Conservation (phyloP, 2,888 invertebrate species). For the Myopa testacea region DNA sequence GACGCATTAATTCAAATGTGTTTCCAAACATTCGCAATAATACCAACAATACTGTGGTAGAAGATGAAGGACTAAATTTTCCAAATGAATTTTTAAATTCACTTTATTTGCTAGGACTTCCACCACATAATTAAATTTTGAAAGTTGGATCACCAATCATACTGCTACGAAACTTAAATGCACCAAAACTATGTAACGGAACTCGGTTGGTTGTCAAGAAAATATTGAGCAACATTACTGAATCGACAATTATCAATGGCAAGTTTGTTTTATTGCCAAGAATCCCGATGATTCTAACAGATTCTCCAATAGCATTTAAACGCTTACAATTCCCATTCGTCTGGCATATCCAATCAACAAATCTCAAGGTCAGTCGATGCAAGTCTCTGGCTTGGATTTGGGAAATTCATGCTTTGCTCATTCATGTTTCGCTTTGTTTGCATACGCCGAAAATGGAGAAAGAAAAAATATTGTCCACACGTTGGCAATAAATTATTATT, state of each 20-base stretch:
- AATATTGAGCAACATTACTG: too few relatives aligned
- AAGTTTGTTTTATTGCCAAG: background rate
- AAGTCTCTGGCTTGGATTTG: background rate
- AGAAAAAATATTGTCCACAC: background rate
- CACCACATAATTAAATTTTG: background rate
- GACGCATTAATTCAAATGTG: background rate
- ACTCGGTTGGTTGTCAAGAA: background rate
- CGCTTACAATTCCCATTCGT: too few relatives aligned
- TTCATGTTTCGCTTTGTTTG: too few relatives aligned
- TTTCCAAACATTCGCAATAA: background rate
- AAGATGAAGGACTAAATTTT: background rate
- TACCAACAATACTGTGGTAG: background rate
- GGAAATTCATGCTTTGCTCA: background rate
- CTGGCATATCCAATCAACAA: too few relatives aligned
- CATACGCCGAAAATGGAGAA: background rate
- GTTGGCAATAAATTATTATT: background rate
- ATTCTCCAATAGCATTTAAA: too few relatives aligned
- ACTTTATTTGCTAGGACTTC: too few relatives aligned
- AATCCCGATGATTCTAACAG: too few relatives aligned
- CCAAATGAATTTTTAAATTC: too few relatives aligned
- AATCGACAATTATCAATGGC: background rate
- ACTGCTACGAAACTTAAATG: background rate
- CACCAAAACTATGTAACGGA: background rate
- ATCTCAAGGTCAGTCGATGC: too few relatives aligned
- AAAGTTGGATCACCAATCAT: background rate